These are phyloP conservation scores for Planococcus citri DNA, from an alignment of 1,140 invertebrate genomes.

Conservation along the genomic window DNA sequence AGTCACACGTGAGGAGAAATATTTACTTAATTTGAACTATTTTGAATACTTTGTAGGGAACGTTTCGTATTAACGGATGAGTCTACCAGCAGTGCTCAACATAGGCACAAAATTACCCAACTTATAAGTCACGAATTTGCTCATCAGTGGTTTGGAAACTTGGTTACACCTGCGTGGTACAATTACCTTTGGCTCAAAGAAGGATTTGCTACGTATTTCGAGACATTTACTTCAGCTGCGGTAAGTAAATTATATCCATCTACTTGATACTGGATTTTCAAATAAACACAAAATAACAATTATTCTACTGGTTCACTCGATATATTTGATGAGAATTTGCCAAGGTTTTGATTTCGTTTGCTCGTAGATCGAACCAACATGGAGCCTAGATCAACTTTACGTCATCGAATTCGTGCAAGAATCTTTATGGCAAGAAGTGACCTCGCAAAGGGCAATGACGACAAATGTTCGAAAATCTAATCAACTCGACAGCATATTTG, in stretches of 20 bases:
- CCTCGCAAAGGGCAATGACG: conserved; percentile 66
- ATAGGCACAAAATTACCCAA: conserved; percentile 32
- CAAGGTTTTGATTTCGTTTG: too few relatives aligned
- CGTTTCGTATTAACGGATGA: background rate
- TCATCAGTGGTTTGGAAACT: conserved; percentile 40
- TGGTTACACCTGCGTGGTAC: conserved; percentile 36
- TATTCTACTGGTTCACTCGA: too few relatives aligned
- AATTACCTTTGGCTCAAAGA: conserved; percentile 44
- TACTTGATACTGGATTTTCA: conserved; percentile 26
- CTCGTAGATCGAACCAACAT: conserved; percentile 32
- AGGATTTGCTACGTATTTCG: conserved; percentile 40
- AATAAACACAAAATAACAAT: too few relatives aligned
- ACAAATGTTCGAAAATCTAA: conserved; percentile 72
- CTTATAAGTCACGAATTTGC: conserved; percentile 42
- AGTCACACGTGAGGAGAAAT: background rate
- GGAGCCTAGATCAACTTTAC: conserved; percentile 33
- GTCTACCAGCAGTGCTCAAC: background rate
- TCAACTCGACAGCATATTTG: conserved; percentile 88
- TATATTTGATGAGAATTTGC: too few relatives aligned
- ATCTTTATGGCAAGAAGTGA: conserved; percentile 35
- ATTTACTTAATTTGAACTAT: background rate
- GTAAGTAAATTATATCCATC: conserved; percentile 25
- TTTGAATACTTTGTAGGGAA: background rate
- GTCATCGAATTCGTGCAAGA: conserved; percentile 36
- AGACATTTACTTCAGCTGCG: conserved; percentile 26